Base-by-base conservation (phyloP, 2,113 vertebrate genomes). In the Eleginops maclovinus region DNA sequence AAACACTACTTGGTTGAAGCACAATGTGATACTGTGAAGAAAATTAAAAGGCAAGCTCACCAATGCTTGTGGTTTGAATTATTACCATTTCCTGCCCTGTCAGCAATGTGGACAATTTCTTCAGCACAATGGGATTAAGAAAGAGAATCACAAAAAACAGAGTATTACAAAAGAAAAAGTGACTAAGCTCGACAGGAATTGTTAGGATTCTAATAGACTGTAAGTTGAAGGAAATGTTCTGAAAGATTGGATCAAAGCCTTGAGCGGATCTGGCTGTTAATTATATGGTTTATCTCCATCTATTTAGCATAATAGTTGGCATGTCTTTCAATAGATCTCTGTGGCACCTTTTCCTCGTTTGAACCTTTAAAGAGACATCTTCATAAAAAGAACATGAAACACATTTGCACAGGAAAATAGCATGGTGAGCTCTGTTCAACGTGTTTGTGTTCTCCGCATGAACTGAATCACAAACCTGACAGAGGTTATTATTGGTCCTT, bases 61-160 rank as follows among this genome's bases (percentile, higher is more conserved):
- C 15, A 12, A 15, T 44, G 43, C 49, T 36, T 16, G n/a, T 0
- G 4, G 14, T 58, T 19, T 73, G 17, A 44, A 24, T 36, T 26
- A 60, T 2, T 11, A 11, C 2, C 16, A 12, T 55, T 4, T 1
- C 1, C 40, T 55, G 43, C 54, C 7, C 19, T 21, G 10, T 53
- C 49, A 72, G 66, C 55, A 63, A 60, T 28, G 49, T 0, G 61
- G 49, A 72, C 24, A 70, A 26, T 24, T 63, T 26, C 26, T 62
- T 36, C 24, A 16, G 0, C 71, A 21, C 21, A 44, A 43, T 13
- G 15, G 15, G 11, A n/a, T 4, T 15, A 7, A 41, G 22, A 17
- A 43, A 36, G 5, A 36, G 31, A 36, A 36, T 28, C 11, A 31
- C n/a, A n/a, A n/a, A n/a, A n/a, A n/a, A n/a, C n/a, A n/a, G 14